Conservation (phyloP, 1,140 invertebrate genomes). For the Chrysopa pallens region DNA sequence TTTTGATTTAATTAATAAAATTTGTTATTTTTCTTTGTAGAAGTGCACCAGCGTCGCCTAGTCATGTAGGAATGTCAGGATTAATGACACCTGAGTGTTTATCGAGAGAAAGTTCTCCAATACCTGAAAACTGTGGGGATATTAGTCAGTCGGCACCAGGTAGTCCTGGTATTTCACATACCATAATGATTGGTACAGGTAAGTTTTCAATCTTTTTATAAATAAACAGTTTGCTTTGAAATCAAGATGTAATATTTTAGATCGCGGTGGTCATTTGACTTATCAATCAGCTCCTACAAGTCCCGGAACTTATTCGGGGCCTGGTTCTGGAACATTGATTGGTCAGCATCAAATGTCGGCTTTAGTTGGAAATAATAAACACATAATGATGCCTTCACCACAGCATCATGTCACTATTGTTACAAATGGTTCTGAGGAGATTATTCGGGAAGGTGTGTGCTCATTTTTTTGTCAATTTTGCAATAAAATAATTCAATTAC, state of each 20-base stretch:
- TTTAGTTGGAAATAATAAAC: slow-evolving; percentile 24
- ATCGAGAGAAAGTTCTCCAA: slow-evolving; percentile 67
- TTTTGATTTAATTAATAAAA: not conserved
- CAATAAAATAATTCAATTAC: no score
- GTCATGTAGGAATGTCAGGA: slow-evolving; percentile 68
- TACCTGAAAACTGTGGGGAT: slow-evolving; percentile 40
- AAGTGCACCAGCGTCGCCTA: slow-evolving; percentile 84
- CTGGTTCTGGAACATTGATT: slow-evolving; percentile 18
- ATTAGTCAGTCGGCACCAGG: slow-evolving; percentile 53
- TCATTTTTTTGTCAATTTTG: not conserved
- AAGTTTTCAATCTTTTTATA: not conserved
- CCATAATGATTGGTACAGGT: not conserved
- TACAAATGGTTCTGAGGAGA: not conserved
- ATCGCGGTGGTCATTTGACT: slow-evolving; percentile 1
- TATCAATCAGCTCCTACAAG: not conserved
- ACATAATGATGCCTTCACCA: not conserved
- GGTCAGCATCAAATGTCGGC: slow-evolving; percentile 24
- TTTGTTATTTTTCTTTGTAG: slow-evolving; percentile 25
- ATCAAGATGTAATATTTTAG: not conserved
- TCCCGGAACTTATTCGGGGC: slow-evolving; percentile 8
- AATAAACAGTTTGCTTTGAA: not conserved
- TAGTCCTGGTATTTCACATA: slow-evolving; percentile 33
- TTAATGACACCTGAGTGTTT: slow-evolving; percentile 76
- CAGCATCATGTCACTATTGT: not conserved
- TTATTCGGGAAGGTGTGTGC: not conserved